Percentiles rank a stretch among this genome's conserved stretches.
These are phyloP conservation scores for Calidris pugnax DNA, from an alignment of 2,113 vertebrate species.

Conservation along the genomic window DNA sequence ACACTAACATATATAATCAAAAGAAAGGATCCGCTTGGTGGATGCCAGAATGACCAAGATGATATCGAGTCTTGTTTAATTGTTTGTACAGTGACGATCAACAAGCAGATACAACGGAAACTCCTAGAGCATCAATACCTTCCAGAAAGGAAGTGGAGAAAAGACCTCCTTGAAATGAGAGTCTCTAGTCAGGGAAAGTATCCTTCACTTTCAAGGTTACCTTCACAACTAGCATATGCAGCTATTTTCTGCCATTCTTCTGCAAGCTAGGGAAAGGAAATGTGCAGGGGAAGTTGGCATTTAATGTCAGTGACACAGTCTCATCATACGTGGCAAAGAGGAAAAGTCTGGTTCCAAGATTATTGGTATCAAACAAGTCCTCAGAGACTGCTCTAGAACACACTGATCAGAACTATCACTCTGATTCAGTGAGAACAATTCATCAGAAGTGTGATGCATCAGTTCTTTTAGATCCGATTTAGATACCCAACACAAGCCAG, in stretches of 20 bases:
- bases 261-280: not conserved
- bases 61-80: not conserved
- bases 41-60: not conserved
- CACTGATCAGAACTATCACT: not conserved
- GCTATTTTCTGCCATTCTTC: not conserved
- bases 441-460: not conserved
- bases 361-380: not conserved
- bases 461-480: not conserved
- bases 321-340: not conserved
- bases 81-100: not conserved
- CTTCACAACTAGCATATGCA: not conserved
- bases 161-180: not conserved
- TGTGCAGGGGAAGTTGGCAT: accelerated
- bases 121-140: not conserved
- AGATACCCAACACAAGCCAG: not conserved
- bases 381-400: not conserved
- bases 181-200: not conserved
- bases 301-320: not conserved
- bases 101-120: not conserved
- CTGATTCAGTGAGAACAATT: not conserved
- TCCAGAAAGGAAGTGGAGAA: not conserved
- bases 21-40: not conserved
- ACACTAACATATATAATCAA: not conserved
- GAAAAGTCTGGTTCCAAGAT: not conserved
- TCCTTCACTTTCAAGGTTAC: not conserved